Evolutionary conservation across 1,140 invertebrate species (phyloP), one percentile per base, ranked within the genome.

Genomic region (Limonius californicus): DNA sequence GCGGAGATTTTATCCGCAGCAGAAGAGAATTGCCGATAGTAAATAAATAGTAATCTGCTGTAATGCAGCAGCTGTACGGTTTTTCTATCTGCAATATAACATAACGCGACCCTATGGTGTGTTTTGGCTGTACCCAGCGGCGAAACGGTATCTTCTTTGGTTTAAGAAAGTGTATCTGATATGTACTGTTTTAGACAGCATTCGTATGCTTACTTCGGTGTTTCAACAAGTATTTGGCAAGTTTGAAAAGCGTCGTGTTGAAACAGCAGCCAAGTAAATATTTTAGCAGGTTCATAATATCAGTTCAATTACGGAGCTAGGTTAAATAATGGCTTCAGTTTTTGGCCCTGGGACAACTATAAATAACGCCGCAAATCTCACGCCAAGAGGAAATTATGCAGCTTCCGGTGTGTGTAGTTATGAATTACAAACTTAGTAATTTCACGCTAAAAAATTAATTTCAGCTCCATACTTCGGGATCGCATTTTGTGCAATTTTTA

Each of bases 31-130:
- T 27, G 23, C 23, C 23, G 23, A 27, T 27, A 27, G 42, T 45
- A 59, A 59, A 59, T 23, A 59, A 59, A 59, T 59, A 59, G 57
- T 45, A 59, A 59, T 59, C 57, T 59, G 42, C 12, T 23, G 19
- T 59, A 59, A 59, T 59, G 16, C 39, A 59, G 43, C 50, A 32
- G 18, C 23, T 39, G 57, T 45, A 59, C 57, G 57, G 57, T 23
- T 59, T n/a, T 27, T 45, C 57, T 27, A 27, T 47, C 50, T 45
- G 12, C 57, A 47, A 47, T 59, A 27, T 27, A 27, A 47, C 57
- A 23, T 47, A 59, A 59, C 50, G 57, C 50, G 57, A 47, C 57
- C 57, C 57, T 42, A 23, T 20, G 57, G 57, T 47, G 42, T 27
- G 42, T 47, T 27, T 27, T 27, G 23, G 3, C 9, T 27, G 9